Conservation (phyloP, 1,140 invertebrate genomes). For the Ceratosolen fusciceps region DNA sequence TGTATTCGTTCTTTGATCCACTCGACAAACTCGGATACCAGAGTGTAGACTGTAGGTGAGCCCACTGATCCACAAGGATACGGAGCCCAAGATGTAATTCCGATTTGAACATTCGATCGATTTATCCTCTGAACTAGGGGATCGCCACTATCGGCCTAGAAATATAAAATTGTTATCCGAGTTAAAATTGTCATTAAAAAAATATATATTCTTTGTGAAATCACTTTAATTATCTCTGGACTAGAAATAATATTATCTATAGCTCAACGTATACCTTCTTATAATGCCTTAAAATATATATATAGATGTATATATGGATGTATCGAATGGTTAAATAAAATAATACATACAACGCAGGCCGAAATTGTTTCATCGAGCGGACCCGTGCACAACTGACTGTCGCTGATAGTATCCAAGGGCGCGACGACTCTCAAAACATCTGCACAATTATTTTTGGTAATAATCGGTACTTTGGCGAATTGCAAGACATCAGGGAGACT, state of each 20-base stretch:
- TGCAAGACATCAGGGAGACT: constrained; percentile 54
- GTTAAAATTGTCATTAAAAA: too few species aligned
- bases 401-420: constrained; percentile 54
- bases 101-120: constrained; percentile 66
- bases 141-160: constrained; percentile 76
- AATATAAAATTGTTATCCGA: too few species aligned
- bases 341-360: constrained; percentile 71
- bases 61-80: constrained; percentile 75
- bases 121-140: constrained; percentile 67
- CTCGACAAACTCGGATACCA: constrained; percentile 73
- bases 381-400: constrained; percentile 76
- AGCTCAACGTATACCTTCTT: too few species aligned
- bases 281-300: too few species aligned
- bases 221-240: too few species aligned
- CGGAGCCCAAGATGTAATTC: constrained; percentile 80
- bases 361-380: constrained; percentile 73
- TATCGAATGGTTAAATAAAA: neutral
- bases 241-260: too few species aligned
- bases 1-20: constrained; percentile 52
- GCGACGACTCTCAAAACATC: constrained; percentile 43
- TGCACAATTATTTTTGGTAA: constrained; percentile 53
- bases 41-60: constrained; percentile 78
- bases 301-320: too few species aligned
- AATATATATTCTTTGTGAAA: too few species aligned
- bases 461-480: constrained; percentile 55